Percentiles rank a stretch among this genome's conserved stretches.
Conservation (phyloP, 2,113 vertebrate genomes). For the Podilymbus podiceps region DNA sequence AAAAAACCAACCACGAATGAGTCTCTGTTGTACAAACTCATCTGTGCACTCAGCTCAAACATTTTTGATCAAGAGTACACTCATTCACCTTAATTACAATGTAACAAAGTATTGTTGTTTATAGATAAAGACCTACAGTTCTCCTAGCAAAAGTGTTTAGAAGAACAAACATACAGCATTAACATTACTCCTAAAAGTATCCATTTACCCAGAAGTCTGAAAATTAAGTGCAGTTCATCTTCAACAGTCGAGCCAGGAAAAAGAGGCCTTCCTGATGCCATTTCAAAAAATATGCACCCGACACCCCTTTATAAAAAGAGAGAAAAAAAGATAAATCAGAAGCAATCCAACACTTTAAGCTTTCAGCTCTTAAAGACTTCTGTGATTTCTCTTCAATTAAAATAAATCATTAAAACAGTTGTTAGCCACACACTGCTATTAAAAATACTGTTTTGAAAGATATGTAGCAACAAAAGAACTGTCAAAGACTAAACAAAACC, state of each 20-base stretch:
- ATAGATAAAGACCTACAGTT: neutral
- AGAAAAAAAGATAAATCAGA: neutral
- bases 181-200: neutral
- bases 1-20: too few species aligned
- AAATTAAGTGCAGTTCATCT: conserved; percentile 97
- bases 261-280: conserved; percentile 96
- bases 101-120: neutral
- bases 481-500: neutral
- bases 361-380: neutral
- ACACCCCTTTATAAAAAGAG: conserved; percentile 84
- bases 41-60: neutral
- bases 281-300: conserved; percentile 99
- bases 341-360: neutral
- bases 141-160: neutral
- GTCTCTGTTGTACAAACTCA: neutral
- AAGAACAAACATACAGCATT: neutral
- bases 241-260: conserved; percentile 98
- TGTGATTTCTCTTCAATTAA: neutral
- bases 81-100: neutral
- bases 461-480: neutral
- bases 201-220: conserved; percentile 90
- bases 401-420: neutral
- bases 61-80: neutral
- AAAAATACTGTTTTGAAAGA: neutral
- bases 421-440: neutral